Base-by-base conservation (phyloP, 1,140 invertebrate species). In the Cheumatopsyche charites region DNA sequence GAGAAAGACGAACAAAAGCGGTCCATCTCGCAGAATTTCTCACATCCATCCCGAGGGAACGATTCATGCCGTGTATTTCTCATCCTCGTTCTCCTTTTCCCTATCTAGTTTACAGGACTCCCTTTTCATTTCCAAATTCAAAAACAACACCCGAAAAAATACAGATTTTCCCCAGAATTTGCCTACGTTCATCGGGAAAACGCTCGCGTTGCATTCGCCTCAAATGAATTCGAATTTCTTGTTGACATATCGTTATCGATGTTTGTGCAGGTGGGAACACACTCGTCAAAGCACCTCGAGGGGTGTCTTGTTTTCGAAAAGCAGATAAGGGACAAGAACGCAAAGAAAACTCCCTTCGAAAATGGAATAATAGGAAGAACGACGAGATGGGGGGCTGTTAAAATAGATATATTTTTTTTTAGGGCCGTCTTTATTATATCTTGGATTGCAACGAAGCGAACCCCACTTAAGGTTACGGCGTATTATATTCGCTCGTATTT, bases 401-500 rank as follows among this genome's bases (percentile, higher is more conserved):
- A 58, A 58, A 58, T 58, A 58, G 55, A 58, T 58, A 58, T 58
- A n/a, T n/a, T 52, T 62, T 62, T 67, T 68, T 68, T 55, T 42
- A 23, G 36, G 26, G 47, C 29, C 49, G 47, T 68, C 67, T 68
- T 68, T 68, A 68, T 68, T 68, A 36, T 42, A 68, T 68, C 49
- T 68, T 15, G 55, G 67, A 68, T 68, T 68, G 67, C 29, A 55
- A 26, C 13, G n/a, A 55, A 29, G 43, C 45, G 1, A 68, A 55
- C 47, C 25, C 67, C 49, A 68, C 67, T 68, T 68, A 68, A 43
- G 47, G 21, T 68, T 52, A 68, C 49, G 45, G 67, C 49, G 67
- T 68, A 55, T 68, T 68, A 68, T 68, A 55, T 68, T 68, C 25
- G 67, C 29, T 68, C 55, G 55, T 58, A 58, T 58, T 58, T 58